Base-by-base conservation (phyloP, 2,888 invertebrate genomes). In the Fragum sueziense region DNA sequence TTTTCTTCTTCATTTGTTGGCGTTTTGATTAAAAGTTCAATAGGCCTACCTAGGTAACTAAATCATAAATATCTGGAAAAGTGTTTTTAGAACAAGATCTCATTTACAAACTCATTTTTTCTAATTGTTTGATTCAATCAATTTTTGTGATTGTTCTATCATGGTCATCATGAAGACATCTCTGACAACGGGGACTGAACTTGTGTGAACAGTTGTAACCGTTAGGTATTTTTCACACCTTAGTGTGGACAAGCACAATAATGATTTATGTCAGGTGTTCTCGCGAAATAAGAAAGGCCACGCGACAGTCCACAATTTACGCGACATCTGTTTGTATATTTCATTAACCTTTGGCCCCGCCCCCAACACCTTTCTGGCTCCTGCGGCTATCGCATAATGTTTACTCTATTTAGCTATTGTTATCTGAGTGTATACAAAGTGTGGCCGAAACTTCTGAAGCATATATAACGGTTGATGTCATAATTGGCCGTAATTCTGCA, bases 251-350 rank as follows among this genome's bases (percentile, higher is more conserved):
- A 70, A 61, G 69, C 68, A 61, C 17, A 47, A 61, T 68, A 65
- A 74, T 74, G 70, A 79, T 61, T 75, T 69, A 79, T 74, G 76
- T 82, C 79, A 79, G 79, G 76, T 82, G 82, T 68, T 68, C 82
- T 41, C 54, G 31, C 54, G 68, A 62, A 33, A 61, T 76, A 74
- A 65, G 54, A 80, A 74, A 65, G 74, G 79, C 70, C 84, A 79
- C 84, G 84, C 80, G 84, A 62, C 76, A 65, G 37, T 47, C 70
- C 74, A 70, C 61, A 79, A 70, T 69, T 80, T 70, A 74, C 74
- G 68, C 70, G 74, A 74, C 84, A 81, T 78, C 79, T 84, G 84
- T 79, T 81, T 80, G 80, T 79, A 79, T 79, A 80, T 84, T 84
- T 74, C 71, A 74, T 72, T 71, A 74, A 73, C 78, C 69, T 59